phyloP scores from a whole-genome alignment of 35 echinoderm and acorn worm genomes.

The Acanthaster planci region DNA sequence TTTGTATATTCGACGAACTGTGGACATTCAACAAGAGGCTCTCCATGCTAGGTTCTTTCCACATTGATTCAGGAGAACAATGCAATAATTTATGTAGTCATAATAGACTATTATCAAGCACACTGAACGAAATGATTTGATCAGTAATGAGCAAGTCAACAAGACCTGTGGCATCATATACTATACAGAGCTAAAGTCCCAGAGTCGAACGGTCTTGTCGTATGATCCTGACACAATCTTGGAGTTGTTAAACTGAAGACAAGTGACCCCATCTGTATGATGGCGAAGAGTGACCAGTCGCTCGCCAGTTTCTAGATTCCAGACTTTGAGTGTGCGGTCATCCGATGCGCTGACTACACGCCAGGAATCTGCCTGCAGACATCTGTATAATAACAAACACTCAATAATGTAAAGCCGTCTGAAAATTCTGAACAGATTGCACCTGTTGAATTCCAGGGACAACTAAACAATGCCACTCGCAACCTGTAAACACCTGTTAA shows the following conservation, averaged over 20 bases:
- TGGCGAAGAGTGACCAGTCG: slow-evolving; percentile 83
- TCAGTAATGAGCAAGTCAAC: neutral
- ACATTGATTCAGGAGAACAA: no score
- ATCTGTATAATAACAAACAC: slow-evolving; percentile 58
- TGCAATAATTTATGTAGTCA: no score
- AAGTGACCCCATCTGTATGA: slow-evolving; percentile 92
- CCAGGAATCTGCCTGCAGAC: slow-evolving; percentile 89
- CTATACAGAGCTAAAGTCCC: slow-evolving; percentile 91
- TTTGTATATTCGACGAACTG: no score
- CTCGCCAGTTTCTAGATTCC: slow-evolving; percentile 93
- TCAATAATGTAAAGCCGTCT: no score
- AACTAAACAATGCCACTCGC: no score
- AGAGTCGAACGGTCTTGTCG: slow-evolving; percentile 92
- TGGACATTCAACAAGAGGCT: no score
- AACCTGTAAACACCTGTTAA: no score
- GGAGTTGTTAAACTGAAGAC: slow-evolving; percentile 94
- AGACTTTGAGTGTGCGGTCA: slow-evolving; percentile 92
- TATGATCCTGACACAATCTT: slow-evolving; percentile 97
- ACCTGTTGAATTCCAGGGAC: no score
- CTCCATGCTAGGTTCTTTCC: no score
- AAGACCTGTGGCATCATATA: neutral
- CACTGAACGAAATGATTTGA: neutral
- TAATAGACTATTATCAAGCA: neutral
- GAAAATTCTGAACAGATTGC: no score
- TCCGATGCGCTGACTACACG: slow-evolving; percentile 89